Conservation (phyloP, 2,797 vertebrate genomes). For the Sebastes matsubarae region DNA sequence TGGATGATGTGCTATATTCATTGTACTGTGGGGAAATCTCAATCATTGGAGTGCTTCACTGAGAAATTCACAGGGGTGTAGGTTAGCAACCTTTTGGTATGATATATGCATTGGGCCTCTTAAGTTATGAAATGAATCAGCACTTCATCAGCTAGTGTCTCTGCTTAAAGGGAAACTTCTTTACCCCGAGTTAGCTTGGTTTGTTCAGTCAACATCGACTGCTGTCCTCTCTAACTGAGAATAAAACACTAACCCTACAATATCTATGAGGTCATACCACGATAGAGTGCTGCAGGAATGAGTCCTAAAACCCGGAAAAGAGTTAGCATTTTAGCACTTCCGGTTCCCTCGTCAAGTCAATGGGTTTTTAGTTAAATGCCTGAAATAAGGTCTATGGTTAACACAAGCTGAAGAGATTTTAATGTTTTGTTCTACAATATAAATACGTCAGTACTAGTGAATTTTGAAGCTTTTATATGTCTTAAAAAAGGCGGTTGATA, state of each 20-base stretch:
- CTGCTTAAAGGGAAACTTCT: not conserved
- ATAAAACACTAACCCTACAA: no score
- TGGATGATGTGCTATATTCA: slow-evolving; percentile 37
- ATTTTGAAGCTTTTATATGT: no score
- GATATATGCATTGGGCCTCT: slow-evolving; percentile 19
- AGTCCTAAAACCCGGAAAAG: no score
- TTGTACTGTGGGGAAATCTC: slow-evolving; percentile 44
- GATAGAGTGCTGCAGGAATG: no score
- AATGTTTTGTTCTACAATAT: no score
- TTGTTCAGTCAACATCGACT: not conserved
- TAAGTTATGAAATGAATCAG: slow-evolving; percentile 22
- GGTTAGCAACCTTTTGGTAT: slow-evolving; percentile 25
- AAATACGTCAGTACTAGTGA: no score
- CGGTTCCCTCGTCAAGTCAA: no score
- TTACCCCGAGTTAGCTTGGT: not conserved
- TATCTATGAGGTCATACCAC: not conserved
- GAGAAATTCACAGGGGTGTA: slow-evolving; percentile 9
- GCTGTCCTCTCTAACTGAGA: not conserved
- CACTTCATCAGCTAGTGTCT: not conserved
- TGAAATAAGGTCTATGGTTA: no score
- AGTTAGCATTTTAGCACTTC: no score
- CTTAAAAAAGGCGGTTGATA: no score
- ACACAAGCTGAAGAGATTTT: no score
- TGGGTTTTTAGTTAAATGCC: no score
- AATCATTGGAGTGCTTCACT: slow-evolving; percentile 13